phyloP scores from a whole-genome alignment of 2,113 vertebrate genomes.

The Ifrita kowaldi region DNA sequence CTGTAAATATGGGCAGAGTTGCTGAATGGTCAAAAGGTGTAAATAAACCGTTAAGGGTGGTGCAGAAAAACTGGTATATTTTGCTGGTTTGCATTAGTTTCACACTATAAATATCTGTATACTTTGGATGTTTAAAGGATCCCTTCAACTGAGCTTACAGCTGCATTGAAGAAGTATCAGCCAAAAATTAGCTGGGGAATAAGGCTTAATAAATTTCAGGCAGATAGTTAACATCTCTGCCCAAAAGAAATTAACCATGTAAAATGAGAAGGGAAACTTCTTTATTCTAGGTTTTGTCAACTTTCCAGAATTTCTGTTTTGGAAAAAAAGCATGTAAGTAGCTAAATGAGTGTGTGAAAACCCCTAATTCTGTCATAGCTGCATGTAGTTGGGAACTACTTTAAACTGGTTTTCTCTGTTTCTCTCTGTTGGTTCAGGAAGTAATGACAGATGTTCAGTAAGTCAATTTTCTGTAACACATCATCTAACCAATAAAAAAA shows the following conservation, averaged over 20 bases:
- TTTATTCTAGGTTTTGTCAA: background rate
- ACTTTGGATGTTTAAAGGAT: background rate
- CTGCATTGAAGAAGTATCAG: background rate
- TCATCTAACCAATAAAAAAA: background rate
- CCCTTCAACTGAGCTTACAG: background rate
- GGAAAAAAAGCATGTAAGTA: background rate
- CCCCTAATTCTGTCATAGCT: background rate
- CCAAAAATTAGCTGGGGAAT: background rate
- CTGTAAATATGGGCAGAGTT: background rate
- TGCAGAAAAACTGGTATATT: background rate
- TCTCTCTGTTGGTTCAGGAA: background rate
- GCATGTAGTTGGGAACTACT: background rate
- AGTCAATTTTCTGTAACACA: background rate
- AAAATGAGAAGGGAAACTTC: background rate
- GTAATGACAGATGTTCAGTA: background rate
- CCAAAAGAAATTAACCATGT: background rate
- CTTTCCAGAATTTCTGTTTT: background rate
- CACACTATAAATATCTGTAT: background rate
- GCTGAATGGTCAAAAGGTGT: background rate
- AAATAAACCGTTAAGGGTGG: background rate
- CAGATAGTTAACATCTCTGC: background rate
- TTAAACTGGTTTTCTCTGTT: background rate
- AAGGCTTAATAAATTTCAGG: background rate
- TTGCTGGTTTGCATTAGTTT: background rate
- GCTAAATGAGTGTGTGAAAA: background rate